Evolutionary conservation across 2,113 vertebrate genomes (phyloP), one percentile per base, ranked within the genome.

Genomic region (Peromyscus leucopus): DNA sequence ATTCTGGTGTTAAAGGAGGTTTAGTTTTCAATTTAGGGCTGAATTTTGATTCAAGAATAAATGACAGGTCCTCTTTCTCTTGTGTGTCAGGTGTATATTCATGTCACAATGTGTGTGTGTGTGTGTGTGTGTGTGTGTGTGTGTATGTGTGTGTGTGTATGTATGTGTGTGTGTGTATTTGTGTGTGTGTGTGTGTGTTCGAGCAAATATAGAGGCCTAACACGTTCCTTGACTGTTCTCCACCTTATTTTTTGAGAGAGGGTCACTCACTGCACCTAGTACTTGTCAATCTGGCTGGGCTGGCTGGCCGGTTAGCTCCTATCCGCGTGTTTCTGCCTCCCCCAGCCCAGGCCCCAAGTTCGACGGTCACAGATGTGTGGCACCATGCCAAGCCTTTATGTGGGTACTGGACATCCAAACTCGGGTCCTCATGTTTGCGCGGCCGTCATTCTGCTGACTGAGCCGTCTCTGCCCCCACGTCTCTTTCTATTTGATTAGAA

Each of bases 1-100:
- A 12, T 63, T 92, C 61, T 90, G 11, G 88, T 59, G 63, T 85
- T 93, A 86, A 55, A 61, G 1, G n/a, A 51, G 72, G 69, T 96
- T 65, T 95, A 22, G 48, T 46, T 93, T 94, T 91, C 79, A 9
- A 46, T 55, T 78, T 89, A 79, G 63, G 5, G 3, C 22, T 93
- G 15, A 89, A 61, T 93, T 91, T 94, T 83, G 89, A 93, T 76
- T 95, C 17, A 93, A 28, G 10, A 75, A 24, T 33, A 85, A 69
- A 36, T 15, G 26, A n/a, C 6, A 89, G 59, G 15, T n/a, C 28
- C 24, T 74, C n/a, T 74, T 19, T 85, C 59, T 65, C 59, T 31
- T 15, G 7, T n/a, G 19, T 55, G 65, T 51, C 11, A 0, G 13
- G 13, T 85, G 22, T 85, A 19, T 48, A 21, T 19, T 42, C 24